Conservation (phyloP, 2,888 invertebrate species). For the Disparrhopalites patrizii region DNA sequence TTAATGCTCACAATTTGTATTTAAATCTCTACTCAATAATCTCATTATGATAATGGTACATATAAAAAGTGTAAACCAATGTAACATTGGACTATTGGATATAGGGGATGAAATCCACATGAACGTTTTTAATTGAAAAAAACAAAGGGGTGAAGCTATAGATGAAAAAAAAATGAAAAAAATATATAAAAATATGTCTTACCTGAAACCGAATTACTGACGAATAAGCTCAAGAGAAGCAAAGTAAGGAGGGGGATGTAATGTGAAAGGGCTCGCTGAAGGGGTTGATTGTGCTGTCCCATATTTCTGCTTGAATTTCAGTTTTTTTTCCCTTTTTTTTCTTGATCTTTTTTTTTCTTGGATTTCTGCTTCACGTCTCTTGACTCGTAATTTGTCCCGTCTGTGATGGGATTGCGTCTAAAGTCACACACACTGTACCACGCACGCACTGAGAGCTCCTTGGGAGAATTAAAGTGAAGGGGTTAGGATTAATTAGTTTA, state of each 20-base stretch:
- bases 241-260: conserved; percentile 32
- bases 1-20: too few relatives aligned
- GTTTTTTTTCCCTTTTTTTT: not conserved
- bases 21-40: too few relatives aligned
- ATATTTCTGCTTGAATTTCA: too few relatives aligned
- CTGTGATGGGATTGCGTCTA: too few relatives aligned
- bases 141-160: not conserved
- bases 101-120: too few relatives aligned
- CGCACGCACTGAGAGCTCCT: too few relatives aligned
- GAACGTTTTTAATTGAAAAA: not conserved
- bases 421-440: too few relatives aligned
- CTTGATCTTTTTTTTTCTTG: not conserved
- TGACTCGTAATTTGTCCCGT: too few relatives aligned
- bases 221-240: conserved; percentile 46
- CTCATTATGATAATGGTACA: too few relatives aligned
- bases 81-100: too few relatives aligned
- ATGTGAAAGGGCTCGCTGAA: not conserved
- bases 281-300: not conserved
- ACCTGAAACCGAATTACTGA: conserved; percentile 44
- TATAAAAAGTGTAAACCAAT: too few relatives aligned
- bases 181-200: conserved; percentile 15
- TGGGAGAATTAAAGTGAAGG: conserved; percentile 7
- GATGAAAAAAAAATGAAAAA: not conserved
- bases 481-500: conserved; percentile 20
- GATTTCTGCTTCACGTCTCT: too few relatives aligned